phyloP scores from a whole-genome alignment of 2,113 vertebrate genomes.

The Catharus bicknelli region DNA sequence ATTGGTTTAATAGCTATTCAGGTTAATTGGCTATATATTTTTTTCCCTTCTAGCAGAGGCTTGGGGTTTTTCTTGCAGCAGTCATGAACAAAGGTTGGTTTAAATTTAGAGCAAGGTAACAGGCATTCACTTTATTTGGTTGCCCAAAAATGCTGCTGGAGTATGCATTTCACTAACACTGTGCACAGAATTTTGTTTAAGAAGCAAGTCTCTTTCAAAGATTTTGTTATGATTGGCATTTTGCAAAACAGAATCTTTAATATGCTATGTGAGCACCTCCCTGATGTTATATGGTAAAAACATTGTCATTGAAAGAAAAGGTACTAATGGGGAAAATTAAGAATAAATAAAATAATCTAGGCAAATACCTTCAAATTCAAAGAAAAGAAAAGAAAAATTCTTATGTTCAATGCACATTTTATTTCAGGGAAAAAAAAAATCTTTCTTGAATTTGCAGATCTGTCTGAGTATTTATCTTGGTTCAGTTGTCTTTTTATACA shows the following conservation, averaged over 20 bases:
- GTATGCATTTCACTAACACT: neutral
- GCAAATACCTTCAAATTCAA: neutral
- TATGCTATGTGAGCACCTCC: neutral
- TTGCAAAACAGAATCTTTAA: neutral
- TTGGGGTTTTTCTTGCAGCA: slow-evolving; percentile 31
- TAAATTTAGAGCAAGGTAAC: slow-evolving; percentile 47
- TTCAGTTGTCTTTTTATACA: slow-evolving; percentile 28
- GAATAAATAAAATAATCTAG: neutral
- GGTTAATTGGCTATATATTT: slow-evolving; percentile 3
- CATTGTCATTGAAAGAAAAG: neutral
- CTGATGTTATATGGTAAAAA: neutral
- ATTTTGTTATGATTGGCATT: neutral
- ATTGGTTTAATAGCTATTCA: neutral
- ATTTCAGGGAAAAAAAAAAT: neutral
- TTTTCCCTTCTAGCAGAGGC: neutral
- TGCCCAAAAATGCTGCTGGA: neutral
- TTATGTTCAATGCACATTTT: neutral
- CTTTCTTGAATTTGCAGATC: slow-evolving; percentile 42
- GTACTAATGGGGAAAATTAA: neutral
- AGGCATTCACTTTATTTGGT: slow-evolving; percentile 14
- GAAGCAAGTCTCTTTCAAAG: neutral
- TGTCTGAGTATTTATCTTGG: slow-evolving; percentile 51
- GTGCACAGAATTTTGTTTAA: neutral
- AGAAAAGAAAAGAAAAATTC: neutral
- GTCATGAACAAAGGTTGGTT: slow-evolving; percentile 5